phyloP scores from a whole-genome alignment of 2,113 vertebrate genomes.

The Equus przewalskii region DNA sequence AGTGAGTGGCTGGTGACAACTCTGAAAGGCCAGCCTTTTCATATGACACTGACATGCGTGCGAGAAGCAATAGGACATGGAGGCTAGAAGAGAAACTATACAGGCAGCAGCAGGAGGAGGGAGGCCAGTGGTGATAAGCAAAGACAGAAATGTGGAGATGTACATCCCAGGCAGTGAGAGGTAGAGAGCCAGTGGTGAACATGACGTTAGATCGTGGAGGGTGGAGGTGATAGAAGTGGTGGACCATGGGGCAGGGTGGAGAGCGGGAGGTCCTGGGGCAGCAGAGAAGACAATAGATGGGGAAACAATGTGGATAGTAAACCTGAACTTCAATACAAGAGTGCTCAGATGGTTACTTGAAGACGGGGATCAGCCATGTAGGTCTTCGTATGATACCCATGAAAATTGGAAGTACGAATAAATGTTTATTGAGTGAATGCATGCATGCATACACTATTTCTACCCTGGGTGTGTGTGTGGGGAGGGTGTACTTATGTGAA shows the following conservation, averaged over 20 bases:
- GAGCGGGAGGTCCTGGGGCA: background rate
- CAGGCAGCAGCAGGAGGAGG: background rate
- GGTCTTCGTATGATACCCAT: background rate
- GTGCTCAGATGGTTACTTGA: background rate
- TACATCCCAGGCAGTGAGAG: background rate
- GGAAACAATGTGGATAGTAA: background rate
- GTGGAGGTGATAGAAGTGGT: background rate
- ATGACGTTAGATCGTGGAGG: background rate
- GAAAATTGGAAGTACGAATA: background rate
- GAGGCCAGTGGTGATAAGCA: accelerated
- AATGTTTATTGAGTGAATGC: background rate
- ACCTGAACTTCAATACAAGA: background rate
- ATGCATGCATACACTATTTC: accelerated
- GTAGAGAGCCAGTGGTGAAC: background rate
- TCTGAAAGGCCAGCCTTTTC: background rate
- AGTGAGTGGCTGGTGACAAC: too few relatives aligned
- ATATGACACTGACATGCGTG: background rate
- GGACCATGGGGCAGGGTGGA: too few relatives aligned
- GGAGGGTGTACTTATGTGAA: accelerated
- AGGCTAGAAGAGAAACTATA: background rate
- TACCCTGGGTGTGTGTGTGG: background rate
- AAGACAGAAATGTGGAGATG: background rate
- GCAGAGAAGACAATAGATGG: background rate
- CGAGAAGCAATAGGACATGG: background rate
- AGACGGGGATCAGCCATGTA: too few relatives aligned